Evolutionary conservation across 2,797 vertebrate species (phyloP), one percentile per base, ranked within the genome.

Genomic region (Gymnoscopelus microlampas): DNA sequence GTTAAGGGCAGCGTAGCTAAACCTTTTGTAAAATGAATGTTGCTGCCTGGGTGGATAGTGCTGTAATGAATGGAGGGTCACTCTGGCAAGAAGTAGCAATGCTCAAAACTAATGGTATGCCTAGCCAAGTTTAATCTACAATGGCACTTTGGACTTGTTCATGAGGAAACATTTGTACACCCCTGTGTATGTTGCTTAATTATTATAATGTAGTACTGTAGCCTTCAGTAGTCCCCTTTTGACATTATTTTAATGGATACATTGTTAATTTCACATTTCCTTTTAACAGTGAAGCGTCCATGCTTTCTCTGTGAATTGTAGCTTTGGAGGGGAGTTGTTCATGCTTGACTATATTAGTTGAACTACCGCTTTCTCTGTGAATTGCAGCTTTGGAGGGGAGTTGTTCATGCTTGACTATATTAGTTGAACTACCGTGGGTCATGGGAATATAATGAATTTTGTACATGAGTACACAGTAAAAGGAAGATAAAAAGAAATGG

Each of bases 131-230:
- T 81, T 55, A 32, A 35, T 35, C 55, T 29, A 61, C 62, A 59
- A 24, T 48, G 1, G 44, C 61, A 62, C 54, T 68, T 6, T 74
- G 54, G 32, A 71, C 53, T 79, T 81, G 82, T 78, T 86, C 76
- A 74, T 75, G 74, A 78, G 66, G 57, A 53, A 6, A 63, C 59
- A 82, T 81, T 77, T 82, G 82, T 83, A 81, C 80, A 68, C 77
- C 64, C 55, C 60, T 1, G 49, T 66, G 73, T 76, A 82, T 82
- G 85, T 82, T 85, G 84, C 74, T 66, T 60, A 67, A 73, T 62
- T 72, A 78, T 76, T 72, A 35, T 35, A 35, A 35, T 79, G 71
- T 60, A 26, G 64, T n/a, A 29, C 19, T 19, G 19, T 19, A 19
- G 12, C 53, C 59, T 73, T 72, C 68, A 44, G 72, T 70, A 73